Percentiles rank a stretch among this genome's conserved stretches.
phyloP scores from a whole-genome alignment of 2,113 vertebrate genomes.

The Saccopteryx leptura region DNA sequence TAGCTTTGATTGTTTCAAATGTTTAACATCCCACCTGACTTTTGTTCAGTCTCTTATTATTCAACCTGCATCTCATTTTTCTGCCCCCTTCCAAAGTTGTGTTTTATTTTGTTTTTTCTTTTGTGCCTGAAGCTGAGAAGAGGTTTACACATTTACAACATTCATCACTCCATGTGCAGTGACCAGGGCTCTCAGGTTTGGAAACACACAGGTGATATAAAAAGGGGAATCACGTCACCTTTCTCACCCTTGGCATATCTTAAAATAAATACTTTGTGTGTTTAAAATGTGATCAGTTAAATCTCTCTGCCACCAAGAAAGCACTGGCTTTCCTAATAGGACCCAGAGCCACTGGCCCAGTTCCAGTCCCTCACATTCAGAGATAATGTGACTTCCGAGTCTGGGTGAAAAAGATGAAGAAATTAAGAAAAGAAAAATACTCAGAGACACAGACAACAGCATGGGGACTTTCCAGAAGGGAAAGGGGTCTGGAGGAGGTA shows the following conservation, averaged over 20 bases:
- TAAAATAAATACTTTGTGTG: conserved; percentile 16
- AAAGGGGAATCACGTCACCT: neutral
- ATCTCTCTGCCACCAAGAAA: conserved; percentile 9
- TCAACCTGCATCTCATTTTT: neutral
- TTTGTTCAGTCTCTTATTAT: neutral
- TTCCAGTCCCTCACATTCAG: neutral
- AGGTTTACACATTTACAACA: neutral
- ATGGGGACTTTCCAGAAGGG: neutral
- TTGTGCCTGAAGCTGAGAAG: neutral
- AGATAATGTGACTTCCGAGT: neutral
- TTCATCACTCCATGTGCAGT: neutral
- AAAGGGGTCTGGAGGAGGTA: neutral
- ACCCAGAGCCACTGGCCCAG: neutral
- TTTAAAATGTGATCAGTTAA: neutral
- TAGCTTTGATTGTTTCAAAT: neutral
- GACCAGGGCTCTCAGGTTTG: neutral
- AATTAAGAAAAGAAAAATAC: neutral
- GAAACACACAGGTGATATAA: neutral
- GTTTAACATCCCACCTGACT: neutral
- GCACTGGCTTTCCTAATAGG: neutral
- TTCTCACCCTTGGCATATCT: neutral
- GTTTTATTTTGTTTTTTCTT: neutral
- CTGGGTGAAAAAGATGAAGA: neutral
- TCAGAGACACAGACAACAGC: neutral
- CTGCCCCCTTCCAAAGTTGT: neutral